Evolutionary conservation across 2,113 vertebrate genomes (phyloP).

Genomic region (Bubalus kerabau): DNA sequence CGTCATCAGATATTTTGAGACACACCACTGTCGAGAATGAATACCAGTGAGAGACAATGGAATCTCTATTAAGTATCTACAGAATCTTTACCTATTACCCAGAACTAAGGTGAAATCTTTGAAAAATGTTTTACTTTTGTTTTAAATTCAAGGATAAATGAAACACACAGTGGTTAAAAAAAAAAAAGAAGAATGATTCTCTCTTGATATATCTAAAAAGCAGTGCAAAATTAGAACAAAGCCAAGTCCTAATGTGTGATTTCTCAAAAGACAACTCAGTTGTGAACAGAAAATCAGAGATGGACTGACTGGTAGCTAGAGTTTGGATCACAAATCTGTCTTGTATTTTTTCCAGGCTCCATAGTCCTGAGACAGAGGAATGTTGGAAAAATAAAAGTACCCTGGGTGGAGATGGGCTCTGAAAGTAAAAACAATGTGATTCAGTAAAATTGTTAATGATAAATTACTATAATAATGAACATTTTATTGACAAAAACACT

Average conservation of each 20-base stretch:
- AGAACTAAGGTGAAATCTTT: neutral
- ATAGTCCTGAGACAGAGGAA: neutral
- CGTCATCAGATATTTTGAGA: neutral
- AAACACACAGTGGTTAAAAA: neutral
- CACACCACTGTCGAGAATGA: neutral
- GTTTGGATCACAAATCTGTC: neutral
- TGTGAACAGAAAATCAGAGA: neutral
- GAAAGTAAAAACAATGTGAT: neutral
- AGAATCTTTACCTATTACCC: neutral
- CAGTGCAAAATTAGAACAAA: neutral
- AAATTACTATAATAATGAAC: neutral
- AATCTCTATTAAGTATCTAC: neutral
- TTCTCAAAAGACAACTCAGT: neutral
- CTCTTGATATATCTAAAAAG: neutral
- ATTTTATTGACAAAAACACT: neutral
- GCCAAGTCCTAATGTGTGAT: neutral
- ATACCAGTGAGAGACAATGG: neutral
- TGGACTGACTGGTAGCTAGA: neutral
- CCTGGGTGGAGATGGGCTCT: neutral
- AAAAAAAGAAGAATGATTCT: neutral
- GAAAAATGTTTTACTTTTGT: neutral
- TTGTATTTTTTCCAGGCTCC: neutral
- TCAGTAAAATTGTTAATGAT: neutral
- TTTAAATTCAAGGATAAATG: neutral
- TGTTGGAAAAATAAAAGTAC: neutral